Evolutionary conservation across 2,113 vertebrate species (phyloP), one percentile per base, ranked within the genome.

Genomic region (Neolamprologus ventralis): DNA sequence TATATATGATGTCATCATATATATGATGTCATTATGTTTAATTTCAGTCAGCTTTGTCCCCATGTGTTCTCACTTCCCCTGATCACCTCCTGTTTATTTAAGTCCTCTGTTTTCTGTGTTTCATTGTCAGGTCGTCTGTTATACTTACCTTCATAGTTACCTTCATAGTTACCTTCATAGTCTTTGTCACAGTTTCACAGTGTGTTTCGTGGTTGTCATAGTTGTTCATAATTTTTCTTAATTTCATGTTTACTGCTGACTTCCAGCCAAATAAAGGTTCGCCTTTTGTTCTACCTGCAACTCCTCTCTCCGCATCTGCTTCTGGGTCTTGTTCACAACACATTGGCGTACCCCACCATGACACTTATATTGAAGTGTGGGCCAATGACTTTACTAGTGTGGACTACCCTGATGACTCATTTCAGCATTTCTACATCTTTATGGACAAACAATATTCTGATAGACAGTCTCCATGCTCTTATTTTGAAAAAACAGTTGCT

Each of bases 331-430:
- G 58, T 60, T 3, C 58, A 60, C 58, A 60, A 33, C 16, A 1
- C 58, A 60, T 60, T 0, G 5, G 28, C 5, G 28, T 60, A 33
- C 3, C 58, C 5, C 28, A 33, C 57, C 0, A 1, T 60, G 28
- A 19, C 40, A 28, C 40, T 2, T 75, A 7, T 28, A 11, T 10
- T 75, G 42, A 23, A 26, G 37, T 73, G 40, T 73, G 8, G 14
- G 8, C 9, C 40, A 17, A 16, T 45, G 65, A 26, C 37, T 37
- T 42, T 42, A 42, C 13, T 10, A 23, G 21, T 23, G 2, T 42
- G n/a, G 5, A 42, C 12, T 42, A 13, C 65, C 37, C 37, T 42
- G 37, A 9, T 23, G n/a, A 0, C 19, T 71, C 35, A 23, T 71
- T 42, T 71, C 7, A 14, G 35, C 35, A 71, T 40, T 71, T 71